phyloP scores from a whole-genome alignment of 1,140 invertebrate species.

The Aphaenogaster ashmeadi region DNA sequence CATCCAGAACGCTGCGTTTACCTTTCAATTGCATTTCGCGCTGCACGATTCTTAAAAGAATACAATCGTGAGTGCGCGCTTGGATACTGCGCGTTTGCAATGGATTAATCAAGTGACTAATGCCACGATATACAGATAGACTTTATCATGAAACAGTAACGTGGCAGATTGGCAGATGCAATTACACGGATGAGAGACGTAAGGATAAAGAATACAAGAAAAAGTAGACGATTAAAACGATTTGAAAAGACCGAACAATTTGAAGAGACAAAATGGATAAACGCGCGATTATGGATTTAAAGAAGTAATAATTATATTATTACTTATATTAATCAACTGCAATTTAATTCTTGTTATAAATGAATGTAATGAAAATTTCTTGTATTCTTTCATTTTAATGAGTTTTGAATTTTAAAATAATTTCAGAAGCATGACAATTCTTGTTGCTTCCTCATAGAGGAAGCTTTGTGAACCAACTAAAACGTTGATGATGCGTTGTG shows the following conservation, averaged over 20 bases:
- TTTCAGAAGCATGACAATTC: neutral
- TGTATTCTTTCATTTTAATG: neutral
- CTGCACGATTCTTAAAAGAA: conserved; percentile 28
- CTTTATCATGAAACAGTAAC: conserved; percentile 7
- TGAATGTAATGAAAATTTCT: neutral
- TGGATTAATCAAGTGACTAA: conserved; percentile 37
- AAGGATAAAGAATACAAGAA: neutral
- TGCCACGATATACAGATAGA: neutral
- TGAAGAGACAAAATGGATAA: neutral
- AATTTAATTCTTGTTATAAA: neutral
- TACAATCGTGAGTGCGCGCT: conserved; percentile 13
- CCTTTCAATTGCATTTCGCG: conserved; percentile 41
- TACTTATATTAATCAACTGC: conserved; percentile 11
- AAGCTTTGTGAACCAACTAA: too few species aligned
- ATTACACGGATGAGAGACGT: neutral
- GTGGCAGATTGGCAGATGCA: neutral
- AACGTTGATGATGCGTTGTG: too few species aligned
- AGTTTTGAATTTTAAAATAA: neutral
- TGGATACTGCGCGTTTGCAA: neutral
- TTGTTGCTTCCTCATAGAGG: too few species aligned
- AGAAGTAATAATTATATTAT: neutral
- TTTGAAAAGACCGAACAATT: neutral
- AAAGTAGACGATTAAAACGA: neutral
- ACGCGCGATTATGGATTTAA: neutral
- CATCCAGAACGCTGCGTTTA: conserved; percentile 10